phyloP scores from a whole-genome alignment of 30 jellyfish, hydroid and myxozoan species.

The Catostylus mosaicus region DNA sequence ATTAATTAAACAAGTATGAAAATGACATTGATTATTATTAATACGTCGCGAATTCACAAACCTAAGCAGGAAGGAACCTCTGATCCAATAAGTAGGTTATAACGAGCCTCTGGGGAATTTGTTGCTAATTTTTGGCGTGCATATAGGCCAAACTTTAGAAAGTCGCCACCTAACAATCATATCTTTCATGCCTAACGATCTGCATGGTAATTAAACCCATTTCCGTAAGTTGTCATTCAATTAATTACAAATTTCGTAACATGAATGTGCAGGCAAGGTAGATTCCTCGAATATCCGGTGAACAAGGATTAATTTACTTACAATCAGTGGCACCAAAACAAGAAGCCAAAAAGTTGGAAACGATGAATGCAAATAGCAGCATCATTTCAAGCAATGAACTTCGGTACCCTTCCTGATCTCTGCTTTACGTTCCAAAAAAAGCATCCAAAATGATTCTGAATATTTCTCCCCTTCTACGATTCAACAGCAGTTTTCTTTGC shows the following conservation, averaged over 20 bases:
- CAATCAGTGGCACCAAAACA: neutral
- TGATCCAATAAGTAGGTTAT: too few species aligned
- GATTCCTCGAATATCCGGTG: neutral
- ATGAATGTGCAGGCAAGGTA: neutral
- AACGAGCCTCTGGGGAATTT: too few species aligned
- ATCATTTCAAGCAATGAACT: neutral
- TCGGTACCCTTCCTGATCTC: too few species aligned
- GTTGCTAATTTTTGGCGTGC: too few species aligned
- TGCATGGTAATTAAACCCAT: neutral
- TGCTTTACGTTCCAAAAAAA: too few species aligned
- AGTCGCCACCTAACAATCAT: neutral
- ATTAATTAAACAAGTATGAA: too few species aligned
- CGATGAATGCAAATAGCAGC: neutral
- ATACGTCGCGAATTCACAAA: too few species aligned
- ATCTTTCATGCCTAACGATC: neutral
- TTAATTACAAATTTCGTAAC: neutral
- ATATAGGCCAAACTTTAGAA: neutral
- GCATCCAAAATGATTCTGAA: too few species aligned
- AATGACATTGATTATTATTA: too few species aligned
- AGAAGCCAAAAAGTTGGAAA: neutral
- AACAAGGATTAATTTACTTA: neutral
- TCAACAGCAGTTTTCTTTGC: too few species aligned
- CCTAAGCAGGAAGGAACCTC: too few species aligned
- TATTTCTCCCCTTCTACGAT: too few species aligned
- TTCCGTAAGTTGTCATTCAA: neutral